A percentile compares a stretch with the other conserved stretches of the same genome.
Evolutionary conservation across 2,888 invertebrate genomes (phyloP).

Genomic region (Pemphredon lugubris): DNA sequence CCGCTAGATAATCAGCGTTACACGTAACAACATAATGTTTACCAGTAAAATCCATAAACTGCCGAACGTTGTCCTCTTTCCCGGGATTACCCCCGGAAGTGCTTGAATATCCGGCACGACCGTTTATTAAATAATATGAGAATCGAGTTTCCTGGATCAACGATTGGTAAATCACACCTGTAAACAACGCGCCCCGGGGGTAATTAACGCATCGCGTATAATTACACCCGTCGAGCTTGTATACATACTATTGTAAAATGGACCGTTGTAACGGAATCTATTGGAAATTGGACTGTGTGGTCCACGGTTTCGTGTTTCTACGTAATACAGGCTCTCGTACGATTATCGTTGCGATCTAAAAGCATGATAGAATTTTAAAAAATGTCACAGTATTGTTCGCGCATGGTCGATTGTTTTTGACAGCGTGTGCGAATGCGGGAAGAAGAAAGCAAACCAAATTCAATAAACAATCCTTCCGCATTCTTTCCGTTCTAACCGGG

Average conservation of each 20-base stretch:
- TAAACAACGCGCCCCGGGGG: slow-evolving; percentile 46
- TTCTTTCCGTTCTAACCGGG: too few species aligned
- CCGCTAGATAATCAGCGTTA: slow-evolving; percentile 44
- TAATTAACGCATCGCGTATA: slow-evolving; percentile 43
- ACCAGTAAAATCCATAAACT: slow-evolving; percentile 57
- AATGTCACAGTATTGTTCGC: too few species aligned
- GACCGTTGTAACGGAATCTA: background rate
- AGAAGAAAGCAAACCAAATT: too few species aligned
- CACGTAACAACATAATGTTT: slow-evolving; percentile 32
- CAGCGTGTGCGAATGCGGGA: too few species aligned
- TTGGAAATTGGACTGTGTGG: too few species aligned
- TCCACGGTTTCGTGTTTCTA: too few species aligned
- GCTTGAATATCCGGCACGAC: slow-evolving; percentile 47
- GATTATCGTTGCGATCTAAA: too few species aligned
- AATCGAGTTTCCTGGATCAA: slow-evolving; percentile 45
- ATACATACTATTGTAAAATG: too few species aligned
- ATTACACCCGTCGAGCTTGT: background rate
- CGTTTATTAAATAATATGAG: slow-evolving; percentile 62
- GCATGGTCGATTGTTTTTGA: too few species aligned
- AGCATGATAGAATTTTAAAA: too few species aligned
- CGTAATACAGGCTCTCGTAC: too few species aligned
- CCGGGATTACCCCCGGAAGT: slow-evolving; percentile 46
- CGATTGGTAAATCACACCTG: slow-evolving; percentile 52
- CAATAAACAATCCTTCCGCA: too few species aligned
- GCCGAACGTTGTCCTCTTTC: slow-evolving; percentile 14